These are phyloP conservation scores for Sebastes paucispinis DNA, from an alignment of 2,797 vertebrate genomes.

Conservation along the genomic window DNA sequence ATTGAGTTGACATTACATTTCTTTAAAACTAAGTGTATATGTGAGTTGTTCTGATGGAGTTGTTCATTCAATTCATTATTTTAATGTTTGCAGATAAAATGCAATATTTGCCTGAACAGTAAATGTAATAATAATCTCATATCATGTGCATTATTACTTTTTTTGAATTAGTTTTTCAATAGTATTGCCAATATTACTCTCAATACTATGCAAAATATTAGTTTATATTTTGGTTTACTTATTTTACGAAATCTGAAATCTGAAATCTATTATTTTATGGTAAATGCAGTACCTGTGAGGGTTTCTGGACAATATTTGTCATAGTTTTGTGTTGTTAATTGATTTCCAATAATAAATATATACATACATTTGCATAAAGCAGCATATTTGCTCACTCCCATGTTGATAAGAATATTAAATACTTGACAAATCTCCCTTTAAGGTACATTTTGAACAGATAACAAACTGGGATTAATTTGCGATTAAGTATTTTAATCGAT, in stretches of 20 bases:
- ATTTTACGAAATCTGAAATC: no score
- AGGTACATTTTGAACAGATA: no score
- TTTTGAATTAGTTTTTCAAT: not conserved
- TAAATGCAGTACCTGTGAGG: no score
- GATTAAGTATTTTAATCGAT: no score
- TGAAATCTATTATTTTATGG: accelerated
- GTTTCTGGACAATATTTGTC: no score
- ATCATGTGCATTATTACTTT: not conserved
- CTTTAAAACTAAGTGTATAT: not conserved
- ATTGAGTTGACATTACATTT: constrained; percentile 46
- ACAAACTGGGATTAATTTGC: no score
- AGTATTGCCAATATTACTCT: not conserved
- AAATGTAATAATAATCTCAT: not conserved
- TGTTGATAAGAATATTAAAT: no score
- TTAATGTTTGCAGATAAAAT: constrained; percentile 7
- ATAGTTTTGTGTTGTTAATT: no score
- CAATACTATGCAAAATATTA: not conserved
- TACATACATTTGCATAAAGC: no score
- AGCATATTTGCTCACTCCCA: no score
- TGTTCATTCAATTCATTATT: not conserved
- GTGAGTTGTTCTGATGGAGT: not conserved
- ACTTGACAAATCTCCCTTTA: no score
- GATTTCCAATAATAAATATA: no score
- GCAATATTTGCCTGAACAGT: not conserved
- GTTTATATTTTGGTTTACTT: not conserved